Percentiles rank a stretch among this genome's conserved stretches.
These are phyloP conservation scores for Raillietiella orientalis DNA, from an alignment of 2,888 invertebrate species.

Conservation along the genomic window DNA sequence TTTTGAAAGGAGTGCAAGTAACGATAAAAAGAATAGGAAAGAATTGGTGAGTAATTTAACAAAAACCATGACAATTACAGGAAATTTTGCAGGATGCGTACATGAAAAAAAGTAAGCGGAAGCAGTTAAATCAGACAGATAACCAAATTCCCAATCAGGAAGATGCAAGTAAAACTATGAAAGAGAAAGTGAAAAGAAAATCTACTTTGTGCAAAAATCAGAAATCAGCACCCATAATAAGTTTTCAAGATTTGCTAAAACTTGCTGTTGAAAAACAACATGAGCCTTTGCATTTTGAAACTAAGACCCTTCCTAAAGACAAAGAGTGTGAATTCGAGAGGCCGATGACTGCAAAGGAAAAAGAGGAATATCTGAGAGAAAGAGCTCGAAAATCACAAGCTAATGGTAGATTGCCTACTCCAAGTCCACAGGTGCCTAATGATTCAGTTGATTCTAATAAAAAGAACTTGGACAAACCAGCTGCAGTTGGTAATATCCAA, in stretches of 20 bases:
- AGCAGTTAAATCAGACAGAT: constrained; percentile 13
- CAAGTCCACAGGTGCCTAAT: too few species aligned
- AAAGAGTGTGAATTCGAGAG: constrained; percentile 18
- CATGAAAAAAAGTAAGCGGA: constrained; percentile 12
- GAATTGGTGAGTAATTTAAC: too few species aligned
- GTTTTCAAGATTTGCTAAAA: constrained; percentile 41
- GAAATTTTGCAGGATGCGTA: neutral
- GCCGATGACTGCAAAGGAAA: constrained; percentile 46
- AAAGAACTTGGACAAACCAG: too few species aligned
- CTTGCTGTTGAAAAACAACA: constrained; percentile 49
- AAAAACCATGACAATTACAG: neutral
- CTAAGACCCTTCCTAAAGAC: constrained; percentile 14
- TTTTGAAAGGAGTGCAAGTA: constrained; percentile 35
- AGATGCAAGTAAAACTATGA: constrained; percentile 24
- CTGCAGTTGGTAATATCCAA: too few species aligned
- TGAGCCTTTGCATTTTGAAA: constrained; percentile 31
- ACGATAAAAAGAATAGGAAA: constrained; percentile 33
- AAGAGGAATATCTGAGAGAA: constrained; percentile 33
- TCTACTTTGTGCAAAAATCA: constrained; percentile 11
- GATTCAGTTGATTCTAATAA: too few species aligned
- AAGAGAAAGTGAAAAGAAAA: constrained; percentile 12
- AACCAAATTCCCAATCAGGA: too few species aligned
- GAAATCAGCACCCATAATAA: constrained; percentile 35
- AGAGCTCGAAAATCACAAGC: constrained; percentile 7
- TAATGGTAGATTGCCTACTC: too few species aligned